Percentiles rank a stretch among this genome's conserved stretches.
These are phyloP conservation scores for Stomatorhinus walkeri DNA, from an alignment of 2,797 vertebrate genomes.

Conservation along the genomic window DNA sequence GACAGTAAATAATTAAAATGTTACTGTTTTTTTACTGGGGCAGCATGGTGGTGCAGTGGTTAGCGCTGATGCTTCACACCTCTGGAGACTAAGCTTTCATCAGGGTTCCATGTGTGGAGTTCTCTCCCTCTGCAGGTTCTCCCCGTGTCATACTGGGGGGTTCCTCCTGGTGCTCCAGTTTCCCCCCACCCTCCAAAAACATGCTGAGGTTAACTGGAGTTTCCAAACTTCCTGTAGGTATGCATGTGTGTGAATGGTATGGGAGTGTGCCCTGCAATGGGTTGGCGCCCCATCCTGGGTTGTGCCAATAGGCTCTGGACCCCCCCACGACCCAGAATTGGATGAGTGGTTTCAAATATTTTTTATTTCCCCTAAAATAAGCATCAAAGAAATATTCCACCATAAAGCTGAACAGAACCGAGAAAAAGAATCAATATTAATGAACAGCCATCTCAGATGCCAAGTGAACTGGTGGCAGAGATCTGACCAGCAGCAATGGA, in stretches of 20 bases:
- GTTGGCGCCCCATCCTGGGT: background rate
- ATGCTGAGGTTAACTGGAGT: background rate
- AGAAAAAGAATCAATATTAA: background rate
- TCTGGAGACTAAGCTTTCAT: background rate
- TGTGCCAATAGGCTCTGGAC: background rate
- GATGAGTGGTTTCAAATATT: background rate
- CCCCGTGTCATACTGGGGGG: background rate
- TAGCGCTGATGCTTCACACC: background rate
- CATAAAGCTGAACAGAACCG: background rate
- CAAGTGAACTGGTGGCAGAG: background rate
- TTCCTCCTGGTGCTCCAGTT: background rate
- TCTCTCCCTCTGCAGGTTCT: background rate
- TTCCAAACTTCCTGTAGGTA: background rate
- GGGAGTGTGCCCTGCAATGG: background rate
- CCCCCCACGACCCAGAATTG: background rate
- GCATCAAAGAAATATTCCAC: background rate
- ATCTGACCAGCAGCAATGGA: background rate
- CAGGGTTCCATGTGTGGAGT: background rate
- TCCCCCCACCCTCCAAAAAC: background rate
- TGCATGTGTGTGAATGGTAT: background rate
- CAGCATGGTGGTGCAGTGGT: background rate
- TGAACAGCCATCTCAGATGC: background rate
- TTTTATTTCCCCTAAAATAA: background rate
- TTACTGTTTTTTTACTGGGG: background rate
- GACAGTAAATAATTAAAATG: background rate